Evolutionary conservation across 2,888 invertebrate genomes (phyloP), one percentile per base, ranked within the genome.

Genomic region (Lasioglossum morio): DNA sequence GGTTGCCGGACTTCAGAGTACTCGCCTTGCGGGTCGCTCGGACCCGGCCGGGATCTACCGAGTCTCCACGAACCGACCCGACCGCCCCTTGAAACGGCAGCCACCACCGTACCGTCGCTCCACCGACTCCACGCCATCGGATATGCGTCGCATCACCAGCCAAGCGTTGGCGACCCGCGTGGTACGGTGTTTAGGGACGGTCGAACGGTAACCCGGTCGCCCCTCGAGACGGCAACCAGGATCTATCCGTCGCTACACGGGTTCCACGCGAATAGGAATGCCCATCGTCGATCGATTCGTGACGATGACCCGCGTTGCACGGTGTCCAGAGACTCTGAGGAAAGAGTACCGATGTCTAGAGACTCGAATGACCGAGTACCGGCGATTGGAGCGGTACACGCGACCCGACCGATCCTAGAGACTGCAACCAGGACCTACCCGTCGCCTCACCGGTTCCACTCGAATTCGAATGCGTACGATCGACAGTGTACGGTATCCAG

Each of bases 191-290:
- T 57, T 4, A 57, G 8, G n/a, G 57, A 57, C n/a, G n/a, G n/a
- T 10, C 10, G 1, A 57, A n/a, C n/a, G n/a, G n/a, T n/a, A 30
- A 72, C 74, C 27, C 46, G 46, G 27, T n/a, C 34, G 7, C n/a
- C 14, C 2, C 5, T 53, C 40, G 79, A 79, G n/a, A 81, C 72
- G 63, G 72, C 72, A 23, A n/a, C n/a, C 46, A 43, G 57, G 14
- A 16, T 4, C 23, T n/a, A 57, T 12, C n/a, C n/a, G n/a, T 16
- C n/a, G 19, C 16, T 43, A 5, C 16, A 8, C 40, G n/a, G 5
- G 30, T 34, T 34, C 23, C 73, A 16, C 74, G 74, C 14, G 74
- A 48, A 4, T n/a, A 37, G 73, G 12, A 16, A 57, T 37, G 57
- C 53, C 4, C 57, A n/a, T 0, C 57, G 8, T 27, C 57, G n/a